phyloP scores from a whole-genome alignment of 2,888 invertebrate genomes.

The Bombyx huttoni region DNA sequence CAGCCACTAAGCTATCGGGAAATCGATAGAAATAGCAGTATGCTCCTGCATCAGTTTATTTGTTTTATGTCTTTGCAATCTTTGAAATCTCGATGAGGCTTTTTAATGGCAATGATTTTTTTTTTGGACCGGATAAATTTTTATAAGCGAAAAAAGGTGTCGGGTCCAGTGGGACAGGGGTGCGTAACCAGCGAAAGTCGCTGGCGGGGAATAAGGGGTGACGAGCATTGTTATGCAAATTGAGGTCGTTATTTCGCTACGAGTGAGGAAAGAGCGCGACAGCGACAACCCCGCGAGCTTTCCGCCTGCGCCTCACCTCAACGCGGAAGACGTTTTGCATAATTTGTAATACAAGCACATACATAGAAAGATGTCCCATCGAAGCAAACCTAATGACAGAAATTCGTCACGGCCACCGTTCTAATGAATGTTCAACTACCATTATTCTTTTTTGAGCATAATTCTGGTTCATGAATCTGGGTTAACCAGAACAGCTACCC shows the following conservation, averaged over 20 bases:
- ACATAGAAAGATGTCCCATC: background rate
- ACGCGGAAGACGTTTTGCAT: constrained; percentile 67
- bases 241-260: constrained; percentile 71
- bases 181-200: constrained; percentile 58
- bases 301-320: constrained; percentile 40
- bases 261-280: constrained; percentile 69
- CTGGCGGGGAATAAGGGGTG: constrained; percentile 66
- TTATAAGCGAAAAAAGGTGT: constrained; percentile 48
- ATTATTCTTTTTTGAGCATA: too few relatives aligned
- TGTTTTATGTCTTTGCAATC: constrained; percentile 2
- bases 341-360: constrained; percentile 59
- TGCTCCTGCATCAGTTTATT: background rate
- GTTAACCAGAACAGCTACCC: too few relatives aligned
- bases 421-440: too few relatives aligned
- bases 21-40: background rate
- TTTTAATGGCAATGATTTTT: constrained; percentile 14
- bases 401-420: background rate
- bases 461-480: too few relatives aligned
- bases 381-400: background rate
- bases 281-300: constrained; percentile 36
- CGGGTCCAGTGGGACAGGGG: constrained; percentile 53
- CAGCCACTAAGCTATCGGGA: too few relatives aligned
- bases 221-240: constrained; percentile 72
- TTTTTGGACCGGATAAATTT: constrained; percentile 34
- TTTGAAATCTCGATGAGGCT: constrained; percentile 3